Evolutionary conservation across 2,113 vertebrate species (phyloP).

Genomic region (Onychorhynchus coronatus): DNA sequence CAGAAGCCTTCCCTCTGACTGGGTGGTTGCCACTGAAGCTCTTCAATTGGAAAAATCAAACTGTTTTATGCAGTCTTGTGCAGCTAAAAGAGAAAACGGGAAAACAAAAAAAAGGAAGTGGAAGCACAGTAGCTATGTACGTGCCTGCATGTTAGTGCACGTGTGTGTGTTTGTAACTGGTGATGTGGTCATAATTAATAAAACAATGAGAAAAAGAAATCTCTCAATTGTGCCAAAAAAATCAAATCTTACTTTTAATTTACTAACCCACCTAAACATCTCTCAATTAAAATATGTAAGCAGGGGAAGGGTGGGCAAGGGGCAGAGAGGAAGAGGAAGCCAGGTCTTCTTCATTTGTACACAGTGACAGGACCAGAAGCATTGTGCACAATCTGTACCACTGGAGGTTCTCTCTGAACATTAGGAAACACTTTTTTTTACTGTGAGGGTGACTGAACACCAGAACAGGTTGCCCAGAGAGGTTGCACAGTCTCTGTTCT

Average conservation of each 20-base stretch:
- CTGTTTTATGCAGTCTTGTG: rapidly evolving
- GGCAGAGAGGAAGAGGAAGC: rapidly evolving
- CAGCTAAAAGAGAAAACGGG: neutral
- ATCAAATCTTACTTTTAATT: neutral
- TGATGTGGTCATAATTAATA: neutral
- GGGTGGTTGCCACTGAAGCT: neutral
- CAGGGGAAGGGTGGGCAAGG: rapidly evolving
- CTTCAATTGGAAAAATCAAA: neutral
- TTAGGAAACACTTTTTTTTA: neutral
- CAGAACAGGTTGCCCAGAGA: neutral
- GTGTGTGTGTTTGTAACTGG: neutral
- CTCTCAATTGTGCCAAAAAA: neutral
- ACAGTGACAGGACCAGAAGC: neutral
- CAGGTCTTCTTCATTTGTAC: neutral
- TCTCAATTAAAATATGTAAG: neutral
- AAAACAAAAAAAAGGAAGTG: neutral
- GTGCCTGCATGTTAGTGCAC: rapidly evolving
- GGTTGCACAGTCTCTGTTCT: neutral
- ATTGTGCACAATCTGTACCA: neutral
- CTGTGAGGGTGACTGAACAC: neutral
- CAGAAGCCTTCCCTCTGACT: neutral
- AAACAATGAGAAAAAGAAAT: neutral
- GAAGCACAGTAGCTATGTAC: neutral
- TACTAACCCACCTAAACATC: neutral
- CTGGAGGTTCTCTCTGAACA: neutral